A percentile compares a stretch with the other conserved stretches of the same genome.
Evolutionary conservation across 30 jellyfish, hydroid and myxozoan genomes (phyloP).

Genomic region (Rhopilema esculentum): DNA sequence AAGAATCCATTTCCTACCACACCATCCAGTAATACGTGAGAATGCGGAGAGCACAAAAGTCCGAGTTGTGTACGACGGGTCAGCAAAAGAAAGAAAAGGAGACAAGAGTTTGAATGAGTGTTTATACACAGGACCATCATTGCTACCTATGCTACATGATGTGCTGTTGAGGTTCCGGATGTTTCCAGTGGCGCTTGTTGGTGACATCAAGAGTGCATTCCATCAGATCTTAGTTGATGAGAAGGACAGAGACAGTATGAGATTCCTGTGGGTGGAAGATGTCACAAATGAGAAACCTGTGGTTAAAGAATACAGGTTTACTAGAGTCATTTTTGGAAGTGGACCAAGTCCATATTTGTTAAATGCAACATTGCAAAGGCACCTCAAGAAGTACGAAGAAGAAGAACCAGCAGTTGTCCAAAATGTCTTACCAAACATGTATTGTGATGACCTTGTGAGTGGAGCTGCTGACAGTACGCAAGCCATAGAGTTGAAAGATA

Average conservation of each 20-base stretch:
- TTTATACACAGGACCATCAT: conserved; percentile 17
- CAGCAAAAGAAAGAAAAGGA: conserved; percentile 46
- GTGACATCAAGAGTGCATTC: conserved; percentile 34
- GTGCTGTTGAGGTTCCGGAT: conserved; percentile 42
- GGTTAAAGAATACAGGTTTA: conserved; percentile 42
- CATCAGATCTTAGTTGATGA: conserved; percentile 53
- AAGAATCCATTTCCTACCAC: conserved; percentile 48
- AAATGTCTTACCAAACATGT: conserved; percentile 44
- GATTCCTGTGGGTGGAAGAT: conserved; percentile 44
- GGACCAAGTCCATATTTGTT: conserved; percentile 58
- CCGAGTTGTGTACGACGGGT: conserved; percentile 56
- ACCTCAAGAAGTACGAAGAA: conserved; percentile 53
- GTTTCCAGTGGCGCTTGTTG: conserved; percentile 30
- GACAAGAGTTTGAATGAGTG: conserved; percentile 20
- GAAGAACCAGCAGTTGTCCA: conserved; percentile 31
- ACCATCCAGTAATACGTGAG: conserved; percentile 37
- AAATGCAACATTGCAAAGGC: conserved; percentile 36
- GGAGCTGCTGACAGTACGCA: conserved; percentile 49
- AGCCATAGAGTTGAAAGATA: conserved; percentile 37
- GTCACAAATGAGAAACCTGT: conserved; percentile 18
- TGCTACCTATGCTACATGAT: conserved; percentile 26
- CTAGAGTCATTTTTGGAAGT: conserved; percentile 48
- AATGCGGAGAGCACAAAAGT: conserved; percentile 14
- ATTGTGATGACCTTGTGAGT: conserved; percentile 46
- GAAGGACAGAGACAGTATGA: conserved; percentile 54